Conservation (phyloP, 35 echinoderm and acorn worm species). For the Heliocidaris erythrogramma region DNA sequence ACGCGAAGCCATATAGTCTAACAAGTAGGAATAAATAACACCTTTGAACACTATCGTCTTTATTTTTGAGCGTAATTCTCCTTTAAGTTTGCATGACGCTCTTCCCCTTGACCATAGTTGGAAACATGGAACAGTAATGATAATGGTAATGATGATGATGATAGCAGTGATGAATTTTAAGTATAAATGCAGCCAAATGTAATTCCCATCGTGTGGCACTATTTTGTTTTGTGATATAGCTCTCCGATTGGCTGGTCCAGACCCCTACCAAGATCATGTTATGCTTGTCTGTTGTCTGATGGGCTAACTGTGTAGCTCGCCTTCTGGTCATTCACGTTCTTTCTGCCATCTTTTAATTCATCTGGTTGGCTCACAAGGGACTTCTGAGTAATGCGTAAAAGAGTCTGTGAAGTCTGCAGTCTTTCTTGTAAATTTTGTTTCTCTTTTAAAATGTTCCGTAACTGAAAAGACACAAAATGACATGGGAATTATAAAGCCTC, state of each 20-base stretch:
- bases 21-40: too few species aligned
- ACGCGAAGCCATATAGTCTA: too few species aligned
- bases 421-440: conserved; percentile 29
- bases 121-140: too few species aligned
- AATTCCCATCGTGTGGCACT: too few species aligned
- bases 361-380: not conserved
- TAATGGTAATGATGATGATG: too few species aligned
- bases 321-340: not conserved
- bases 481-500: too few species aligned
- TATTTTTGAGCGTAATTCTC: too few species aligned
- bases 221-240: not conserved
- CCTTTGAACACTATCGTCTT: too few species aligned
- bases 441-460: not conserved
- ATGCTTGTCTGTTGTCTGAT: not conserved
- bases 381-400: not conserved
- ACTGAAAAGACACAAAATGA: not conserved
- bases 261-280: not conserved
- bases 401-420: conserved; percentile 6
- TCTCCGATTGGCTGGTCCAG: not conserved
- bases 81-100: too few species aligned
- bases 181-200: too few species aligned
- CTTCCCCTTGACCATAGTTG: too few species aligned
- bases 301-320: not conserved
- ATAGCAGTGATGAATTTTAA: too few species aligned
- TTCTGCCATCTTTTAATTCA: not conserved